Evolutionary conservation across 2,797 vertebrate genomes (phyloP), one percentile per base, ranked within the genome.

Genomic region (Sebastes umbrosus): DNA sequence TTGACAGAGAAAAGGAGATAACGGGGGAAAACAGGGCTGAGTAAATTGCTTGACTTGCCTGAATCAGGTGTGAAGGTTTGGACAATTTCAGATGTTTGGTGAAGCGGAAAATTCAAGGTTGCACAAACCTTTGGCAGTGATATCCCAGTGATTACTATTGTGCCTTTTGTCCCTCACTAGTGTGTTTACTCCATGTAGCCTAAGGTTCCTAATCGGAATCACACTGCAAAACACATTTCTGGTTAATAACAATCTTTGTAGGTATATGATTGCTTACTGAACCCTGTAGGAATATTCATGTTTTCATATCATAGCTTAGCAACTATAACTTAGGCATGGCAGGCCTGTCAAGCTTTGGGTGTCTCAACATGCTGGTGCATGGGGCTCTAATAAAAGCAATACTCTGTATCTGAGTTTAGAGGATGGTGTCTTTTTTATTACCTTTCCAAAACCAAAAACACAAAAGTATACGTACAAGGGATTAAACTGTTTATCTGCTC

Each of bases 11-110:
- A 72, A 66, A 67, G 31, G 22, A 63, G 62, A 52, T 32, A 69
- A 66, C 20, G 7, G 52, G 52, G 50, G 52, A 10, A 67, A 24
- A 76, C 13, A 13, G 34, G 31, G 68, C 31, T 9, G 60, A 72
- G 62, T 66, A 84, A 90, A 87, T 80, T 83, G 75, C 57, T 52
- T 0, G 57, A 80, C 73, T 79, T 66, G 63, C 20, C 62, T 79
- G 84, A 88, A 86, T 83, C 80, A 79, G 65, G 54, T 66, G 22
- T 57, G 54, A 34, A 77, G 65, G 71, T 77, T 75, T 84, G 77
- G 66, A 77, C 79, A 83, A 83, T 89, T 83, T 88, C 78, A 87
- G 60, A 76, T 84, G 80, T 89, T 86, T 85, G 84, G 60, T 67
- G 66, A 80, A 85, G 84, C 68, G 78, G 85, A 90, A 92, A 87